Base-by-base conservation (phyloP, 2,888 invertebrate species). In the Cataglyphis altisquamis region DNA sequence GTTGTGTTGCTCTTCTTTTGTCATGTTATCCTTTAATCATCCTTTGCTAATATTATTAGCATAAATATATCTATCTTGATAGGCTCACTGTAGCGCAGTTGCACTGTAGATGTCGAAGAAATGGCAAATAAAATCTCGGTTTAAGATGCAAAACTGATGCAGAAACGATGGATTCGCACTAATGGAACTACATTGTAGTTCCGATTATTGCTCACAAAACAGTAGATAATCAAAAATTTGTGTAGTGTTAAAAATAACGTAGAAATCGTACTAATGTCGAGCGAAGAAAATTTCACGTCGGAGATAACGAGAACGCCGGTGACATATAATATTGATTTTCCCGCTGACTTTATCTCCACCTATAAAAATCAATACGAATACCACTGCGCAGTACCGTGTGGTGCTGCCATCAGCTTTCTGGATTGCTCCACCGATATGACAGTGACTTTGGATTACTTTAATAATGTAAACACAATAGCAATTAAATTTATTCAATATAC, bases 291-390 rank as follows among this genome's bases (percentile, higher is more conserved):
- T 84, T 80, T 86, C 68, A 83, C 84, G 82, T 83, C 80, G 86
- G 84, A 86, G 84, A 88, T 87, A 87, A 83, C 82, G 86, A 87
- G 67, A 52, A 82, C 84, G 36, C 87, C 88, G 91, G 91, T 82
- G 89, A 84, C 87, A 84, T 82, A 83, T 83, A 82, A 92, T 93
- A 94, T 94, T 94, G 94, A 94, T 94, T 93, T 91, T 92, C 89
- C 90, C 92, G 91, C 93, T 92, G 94, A 94, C 93, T 85, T 91
- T 91, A 90, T 88, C 92, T 93, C 94, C 94, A 94, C 92, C 94
- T 94, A 93, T 89, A 87, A 91, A 92, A 94, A 94, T 94, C 94
- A 94, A 94, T 94, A 90, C 36, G 89, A 83, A 45, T 60, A 84
- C 60, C 25, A 21, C 81, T 64, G 75, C 70, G 39, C 64, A 32